Conservation (phyloP, 1,140 invertebrate genomes). For the Neoseiulus cucumeris region DNA sequence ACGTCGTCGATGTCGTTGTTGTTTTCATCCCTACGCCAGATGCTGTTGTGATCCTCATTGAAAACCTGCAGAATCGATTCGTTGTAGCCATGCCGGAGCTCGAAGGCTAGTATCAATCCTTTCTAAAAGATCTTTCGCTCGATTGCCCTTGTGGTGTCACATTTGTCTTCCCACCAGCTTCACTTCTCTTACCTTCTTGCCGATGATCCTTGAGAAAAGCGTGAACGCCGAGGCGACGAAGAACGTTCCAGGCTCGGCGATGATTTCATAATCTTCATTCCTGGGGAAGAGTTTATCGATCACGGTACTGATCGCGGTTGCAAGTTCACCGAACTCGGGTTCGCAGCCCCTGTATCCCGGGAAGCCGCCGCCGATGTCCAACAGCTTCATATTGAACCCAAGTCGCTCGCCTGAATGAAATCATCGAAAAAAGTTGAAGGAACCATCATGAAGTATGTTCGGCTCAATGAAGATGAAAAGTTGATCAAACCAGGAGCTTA, state of each 20-base stretch:
- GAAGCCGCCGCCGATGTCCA: constrained; percentile 33
- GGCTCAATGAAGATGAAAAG: neutral
- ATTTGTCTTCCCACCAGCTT: no score
- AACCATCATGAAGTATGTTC: neutral
- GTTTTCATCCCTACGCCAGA: neutral
- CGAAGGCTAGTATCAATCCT: neutral
- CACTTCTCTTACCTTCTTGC: constrained; percentile 27
- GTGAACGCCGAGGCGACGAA: constrained; percentile 32
- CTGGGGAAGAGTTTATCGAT: constrained; percentile 29
- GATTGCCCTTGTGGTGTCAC: no score
- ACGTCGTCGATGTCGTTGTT: neutral
- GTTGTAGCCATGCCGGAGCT: no score
- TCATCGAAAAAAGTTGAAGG: neutral
- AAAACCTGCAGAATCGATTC: neutral
- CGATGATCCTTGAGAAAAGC: constrained; percentile 29
- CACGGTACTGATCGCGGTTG: constrained; percentile 20
- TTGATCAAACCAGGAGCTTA: neutral
- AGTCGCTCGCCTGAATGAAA: constrained; percentile 4
- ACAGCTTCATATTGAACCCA: constrained; percentile 28
- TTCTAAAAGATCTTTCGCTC: neutral
- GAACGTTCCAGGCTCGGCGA: constrained; percentile 32
- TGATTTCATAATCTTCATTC: constrained; percentile 25
- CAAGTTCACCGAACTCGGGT: constrained; percentile 25
- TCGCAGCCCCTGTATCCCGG: constrained; percentile 26
- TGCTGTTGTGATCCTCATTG: neutral